Evolutionary conservation across 1,140 invertebrate genomes (phyloP), one percentile per base, ranked within the genome.

Genomic region (Scaptomyza pallida): DNA sequence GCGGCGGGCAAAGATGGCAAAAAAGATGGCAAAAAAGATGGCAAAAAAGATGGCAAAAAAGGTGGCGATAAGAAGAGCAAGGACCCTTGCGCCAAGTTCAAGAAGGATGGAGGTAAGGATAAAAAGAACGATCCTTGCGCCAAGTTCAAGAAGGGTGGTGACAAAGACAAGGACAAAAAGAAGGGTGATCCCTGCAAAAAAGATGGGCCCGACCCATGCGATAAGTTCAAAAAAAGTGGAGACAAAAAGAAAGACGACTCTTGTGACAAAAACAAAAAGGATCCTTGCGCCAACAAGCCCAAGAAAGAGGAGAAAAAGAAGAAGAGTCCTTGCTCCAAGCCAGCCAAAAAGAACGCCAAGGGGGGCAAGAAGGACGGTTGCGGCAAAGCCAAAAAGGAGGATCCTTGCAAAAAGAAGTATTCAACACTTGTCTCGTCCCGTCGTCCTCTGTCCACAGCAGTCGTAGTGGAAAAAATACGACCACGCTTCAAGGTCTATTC

Each of bases 181-280:
- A 47, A n/a, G n/a, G n/a, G n/a, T n/a, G n/a, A n/a, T n/a, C n/a
- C n/a, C n/a, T n/a, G n/a, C n/a, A n/a, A n/a, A 48, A 0, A 76
- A 81, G 10, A 75, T n/a, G n/a, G 65, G 0, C 54, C 74, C 2
- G 72, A 81, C n/a, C 63, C 78, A 0, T 72, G 76, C 59, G 79
- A 65, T 5, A 78, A 82, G 12, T 72, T 64, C 8, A 74, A 71
- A 12, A 59, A 62, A 10, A 43, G 54, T 0, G 71, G 52, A 4
- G 41, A 61, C 2, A 60, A 51, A 19, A 51, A 64, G 13, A 57
- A 69, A 12, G 55, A 23, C 1, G 44, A 67, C 9, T 43, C 67
- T 0, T 70, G 67, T 13, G 67, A 16, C 13, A 70, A 60, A 26
- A 2, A 2, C 2, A 21, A 33, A 15, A 52, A 52, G 19, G 35